Evolutionary conservation across 2,113 vertebrate genomes (phyloP).

Genomic region (Pelecanus crispus): DNA sequence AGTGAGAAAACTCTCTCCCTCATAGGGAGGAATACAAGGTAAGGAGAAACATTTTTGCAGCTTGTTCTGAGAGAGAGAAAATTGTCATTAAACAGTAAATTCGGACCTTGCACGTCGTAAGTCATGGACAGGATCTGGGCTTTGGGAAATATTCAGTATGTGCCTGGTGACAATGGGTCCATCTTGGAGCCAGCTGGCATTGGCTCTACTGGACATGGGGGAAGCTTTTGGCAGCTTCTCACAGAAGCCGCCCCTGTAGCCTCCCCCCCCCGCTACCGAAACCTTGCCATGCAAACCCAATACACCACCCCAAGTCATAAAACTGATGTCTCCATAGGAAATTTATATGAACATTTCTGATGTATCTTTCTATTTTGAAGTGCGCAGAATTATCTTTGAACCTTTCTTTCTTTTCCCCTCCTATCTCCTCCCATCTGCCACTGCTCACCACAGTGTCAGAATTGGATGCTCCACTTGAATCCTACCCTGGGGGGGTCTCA

Average conservation of each 20-base stretch:
- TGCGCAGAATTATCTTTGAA: not conserved
- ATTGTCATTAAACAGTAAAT: not conserved
- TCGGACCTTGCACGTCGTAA: not conserved
- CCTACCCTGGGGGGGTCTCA: not conserved
- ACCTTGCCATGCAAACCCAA: too few species aligned
- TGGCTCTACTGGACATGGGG: too few species aligned
- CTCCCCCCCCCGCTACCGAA: too few species aligned
- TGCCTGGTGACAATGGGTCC: not conserved
- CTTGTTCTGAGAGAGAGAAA: not conserved
- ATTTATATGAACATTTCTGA: not conserved
- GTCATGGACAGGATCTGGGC: not conserved
- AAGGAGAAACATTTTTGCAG: not conserved
- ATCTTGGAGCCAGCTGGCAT: too few species aligned
- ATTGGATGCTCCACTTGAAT: accelerated
- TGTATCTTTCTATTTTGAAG: not conserved
- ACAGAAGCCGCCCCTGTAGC: too few species aligned
- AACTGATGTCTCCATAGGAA: not conserved
- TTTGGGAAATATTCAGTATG: not conserved
- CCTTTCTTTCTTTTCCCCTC: not conserved
- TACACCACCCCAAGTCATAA: not conserved
- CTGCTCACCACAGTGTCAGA: not conserved
- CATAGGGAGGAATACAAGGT: not conserved
- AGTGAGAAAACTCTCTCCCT: not conserved
- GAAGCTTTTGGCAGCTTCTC: too few species aligned
- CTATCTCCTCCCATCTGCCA: not conserved